phyloP scores from a whole-genome alignment of 2,113 vertebrate genomes.

The Melanotaenia duboulayi region DNA sequence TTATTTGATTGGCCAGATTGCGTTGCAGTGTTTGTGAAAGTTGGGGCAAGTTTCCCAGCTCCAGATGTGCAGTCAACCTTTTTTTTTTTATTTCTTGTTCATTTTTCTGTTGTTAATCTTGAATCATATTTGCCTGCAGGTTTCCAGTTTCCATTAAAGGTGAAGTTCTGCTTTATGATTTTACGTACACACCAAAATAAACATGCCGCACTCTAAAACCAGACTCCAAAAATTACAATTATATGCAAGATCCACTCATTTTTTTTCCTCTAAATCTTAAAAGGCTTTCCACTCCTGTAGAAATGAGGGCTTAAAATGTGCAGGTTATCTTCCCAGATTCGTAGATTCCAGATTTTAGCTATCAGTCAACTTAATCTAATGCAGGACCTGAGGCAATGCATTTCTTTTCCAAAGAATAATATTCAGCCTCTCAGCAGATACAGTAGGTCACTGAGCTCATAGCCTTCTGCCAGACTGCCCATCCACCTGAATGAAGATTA shows the following conservation, averaged over 20 bases:
- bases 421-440: constrained; percentile 61
- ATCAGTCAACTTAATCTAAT: constrained; percentile 73
- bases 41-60: constrained; percentile 4
- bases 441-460: constrained; percentile 66
- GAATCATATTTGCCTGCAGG: neutral
- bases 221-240: neutral
- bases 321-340: constrained; percentile 33
- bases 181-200: neutral
- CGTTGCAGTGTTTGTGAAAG: neutral
- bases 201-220: neutral
- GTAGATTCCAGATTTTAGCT: constrained; percentile 38
- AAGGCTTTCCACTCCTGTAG: neutral
- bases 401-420: constrained; percentile 62
- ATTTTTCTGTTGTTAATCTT: constrained; percentile 18
- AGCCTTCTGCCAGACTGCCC: constrained; percentile 42
- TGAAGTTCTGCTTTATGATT: neutral
- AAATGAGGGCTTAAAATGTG: constrained; percentile 11
- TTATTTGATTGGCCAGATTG: constrained; percentile 6
- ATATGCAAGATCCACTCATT: constrained; percentile 3
- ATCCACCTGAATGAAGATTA: constrained; percentile 75
- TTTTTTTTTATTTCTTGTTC: neutral
- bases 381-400: constrained; percentile 51
- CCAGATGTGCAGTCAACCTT: constrained; percentile 14
- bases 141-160: neutral
- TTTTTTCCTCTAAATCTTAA: neutral